A percentile compares a stretch with the other conserved stretches of the same genome.
phyloP scores from a whole-genome alignment of 2,113 vertebrate species.

The Pomatostomus ruficeps region DNA sequence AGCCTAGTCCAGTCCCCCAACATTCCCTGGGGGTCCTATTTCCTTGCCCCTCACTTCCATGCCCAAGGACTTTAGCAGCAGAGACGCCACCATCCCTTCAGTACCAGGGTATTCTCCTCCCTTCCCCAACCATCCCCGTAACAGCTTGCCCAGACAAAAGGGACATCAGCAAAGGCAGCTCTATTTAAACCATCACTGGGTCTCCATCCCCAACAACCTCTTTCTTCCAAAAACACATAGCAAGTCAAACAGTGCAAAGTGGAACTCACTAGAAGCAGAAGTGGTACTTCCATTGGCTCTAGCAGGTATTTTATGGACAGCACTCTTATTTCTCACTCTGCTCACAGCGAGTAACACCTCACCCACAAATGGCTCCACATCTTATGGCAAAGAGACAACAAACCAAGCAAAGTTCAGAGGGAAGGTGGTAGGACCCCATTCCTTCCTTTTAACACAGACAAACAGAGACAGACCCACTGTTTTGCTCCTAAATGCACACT shows the following conservation, averaged over 20 bases:
- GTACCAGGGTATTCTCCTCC: background rate
- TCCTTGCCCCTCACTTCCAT: background rate
- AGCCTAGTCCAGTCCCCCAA: background rate
- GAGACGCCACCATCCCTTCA: fast-evolving
- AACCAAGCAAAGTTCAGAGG: background rate
- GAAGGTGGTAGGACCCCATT: background rate
- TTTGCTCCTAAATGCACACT: background rate
- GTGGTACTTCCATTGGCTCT: background rate
- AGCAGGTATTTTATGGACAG: background rate
- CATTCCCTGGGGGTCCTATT: background rate
- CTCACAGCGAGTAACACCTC: background rate
- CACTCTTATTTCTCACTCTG: background rate
- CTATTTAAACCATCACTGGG: background rate
- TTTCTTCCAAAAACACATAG: background rate
- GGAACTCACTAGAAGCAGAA: background rate
- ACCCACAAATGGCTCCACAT: background rate
- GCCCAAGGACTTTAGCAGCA: background rate
- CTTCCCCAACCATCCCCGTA: background rate
- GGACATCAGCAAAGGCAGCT: background rate
- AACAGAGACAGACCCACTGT: background rate
- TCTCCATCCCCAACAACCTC: background rate
- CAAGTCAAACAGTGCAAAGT: background rate
- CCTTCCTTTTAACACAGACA: background rate
- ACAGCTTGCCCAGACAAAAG: background rate
- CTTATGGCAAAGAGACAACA: background rate